Evolutionary conservation across 1,140 invertebrate species (phyloP).

Genomic region (Formica selysi): DNA sequence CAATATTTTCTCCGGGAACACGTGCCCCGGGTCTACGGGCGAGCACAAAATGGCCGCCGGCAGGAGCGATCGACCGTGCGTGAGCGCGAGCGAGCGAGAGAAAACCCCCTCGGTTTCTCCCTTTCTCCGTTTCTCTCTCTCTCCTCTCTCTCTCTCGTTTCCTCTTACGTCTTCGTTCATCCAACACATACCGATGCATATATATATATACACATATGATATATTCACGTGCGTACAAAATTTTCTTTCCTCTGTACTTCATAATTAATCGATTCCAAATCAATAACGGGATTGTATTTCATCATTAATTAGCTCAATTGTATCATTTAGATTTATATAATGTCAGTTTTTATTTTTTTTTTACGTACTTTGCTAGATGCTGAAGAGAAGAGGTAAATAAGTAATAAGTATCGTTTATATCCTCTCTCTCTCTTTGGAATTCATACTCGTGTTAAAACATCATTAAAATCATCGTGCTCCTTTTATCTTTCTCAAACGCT

Average conservation of each 20-base stretch:
- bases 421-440: conserved; percentile 2
- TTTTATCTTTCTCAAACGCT: not conserved
- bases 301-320: conserved; percentile 39
- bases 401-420: too few species aligned
- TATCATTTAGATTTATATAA: conserved; percentile 35
- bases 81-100: conserved; percentile 71
- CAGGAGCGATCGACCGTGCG: conserved; percentile 82
- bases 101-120: conserved; percentile 59
- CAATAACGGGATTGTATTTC: conserved; percentile 46
- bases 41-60: conserved; percentile 84
- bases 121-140: conserved; percentile 48
- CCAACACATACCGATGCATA: conserved; percentile 25
- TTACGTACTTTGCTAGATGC: not conserved
- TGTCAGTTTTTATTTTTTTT: conserved; percentile 12
- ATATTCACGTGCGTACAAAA: conserved; percentile 5
- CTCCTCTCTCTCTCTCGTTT: conserved; percentile 51
- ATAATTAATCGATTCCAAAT: conserved; percentile 16
- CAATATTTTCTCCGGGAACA: conserved; percentile 82
- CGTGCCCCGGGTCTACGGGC: conserved; percentile 71
- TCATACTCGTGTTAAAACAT: not conserved
- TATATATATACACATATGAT: not conserved
- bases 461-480: not conserved
- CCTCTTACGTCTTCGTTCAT: conserved; percentile 36
- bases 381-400: conserved; percentile 21
- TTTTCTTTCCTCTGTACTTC: conserved; percentile 15